These are phyloP conservation scores for Micromussa lordhowensis DNA, from an alignment of 92 coral and sea anemone species.

Conservation along the genomic window DNA sequence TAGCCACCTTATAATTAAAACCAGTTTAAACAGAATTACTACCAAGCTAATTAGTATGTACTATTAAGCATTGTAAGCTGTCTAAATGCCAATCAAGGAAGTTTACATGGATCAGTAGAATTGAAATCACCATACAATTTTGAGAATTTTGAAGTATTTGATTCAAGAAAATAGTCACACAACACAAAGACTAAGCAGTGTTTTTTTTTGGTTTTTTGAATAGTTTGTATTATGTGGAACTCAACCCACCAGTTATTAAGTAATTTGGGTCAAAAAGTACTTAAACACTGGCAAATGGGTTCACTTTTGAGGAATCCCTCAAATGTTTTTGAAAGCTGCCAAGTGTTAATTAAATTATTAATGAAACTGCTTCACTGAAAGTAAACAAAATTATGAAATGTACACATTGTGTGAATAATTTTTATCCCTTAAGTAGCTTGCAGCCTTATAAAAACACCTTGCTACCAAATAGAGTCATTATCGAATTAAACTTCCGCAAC, in stretches of 20 bases:
- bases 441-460: background rate
- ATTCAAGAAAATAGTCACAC: background rate
- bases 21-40: too few species aligned
- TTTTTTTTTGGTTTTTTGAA: too few species aligned
- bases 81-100: too few species aligned
- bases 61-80: too few species aligned
- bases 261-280: background rate
- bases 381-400: background rate
- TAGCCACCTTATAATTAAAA: too few species aligned
- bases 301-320: background rate
- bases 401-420: slow-evolving; percentile 19
- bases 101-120: background rate
- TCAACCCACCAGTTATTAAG: background rate
- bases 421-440: background rate
- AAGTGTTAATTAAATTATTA: slow-evolving; percentile 28
- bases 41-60: too few species aligned
- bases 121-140: background rate
- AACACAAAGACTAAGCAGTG: background rate
- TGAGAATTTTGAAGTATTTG: background rate
- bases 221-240: background rate
- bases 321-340: slow-evolving; percentile 22
- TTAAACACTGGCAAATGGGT: background rate
- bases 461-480: background rate
- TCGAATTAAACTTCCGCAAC: background rate
- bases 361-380: slow-evolving; percentile 21